phyloP scores from a whole-genome alignment of 2,888 invertebrate genomes.

The Parnassius smintheus region DNA sequence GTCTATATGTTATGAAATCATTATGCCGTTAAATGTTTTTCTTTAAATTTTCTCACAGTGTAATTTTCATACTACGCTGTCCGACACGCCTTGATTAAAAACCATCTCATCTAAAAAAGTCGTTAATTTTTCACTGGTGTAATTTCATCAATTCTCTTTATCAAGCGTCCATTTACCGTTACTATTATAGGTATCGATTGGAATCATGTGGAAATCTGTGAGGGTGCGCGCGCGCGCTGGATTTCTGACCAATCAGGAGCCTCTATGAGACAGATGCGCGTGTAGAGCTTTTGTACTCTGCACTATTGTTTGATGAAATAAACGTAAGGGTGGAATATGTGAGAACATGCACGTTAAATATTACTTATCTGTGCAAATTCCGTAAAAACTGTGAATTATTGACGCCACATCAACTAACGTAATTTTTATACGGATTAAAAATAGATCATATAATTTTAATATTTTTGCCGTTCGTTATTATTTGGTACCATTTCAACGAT shows the following conservation, averaged over 20 bases:
- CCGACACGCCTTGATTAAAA: too few species aligned
- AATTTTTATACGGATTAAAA: not conserved
- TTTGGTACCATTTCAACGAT: too few species aligned
- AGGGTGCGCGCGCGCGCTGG: slow-evolving; percentile 55
- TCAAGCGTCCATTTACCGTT: slow-evolving; percentile 51
- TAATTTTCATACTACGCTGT: too few species aligned
- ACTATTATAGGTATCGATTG: slow-evolving; percentile 66
- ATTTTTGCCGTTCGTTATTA: too few species aligned
- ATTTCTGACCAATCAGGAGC: slow-evolving; percentile 52
- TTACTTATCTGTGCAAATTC: slow-evolving; percentile 42
- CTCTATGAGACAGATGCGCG: slow-evolving; percentile 66
- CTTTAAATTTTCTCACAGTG: too few species aligned
- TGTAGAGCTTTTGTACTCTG: slow-evolving; percentile 58
- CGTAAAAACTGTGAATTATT: slow-evolving; percentile 30
- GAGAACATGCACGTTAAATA: slow-evolving; percentile 65
- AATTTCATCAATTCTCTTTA: slow-evolving; percentile 25
- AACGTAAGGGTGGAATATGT: slow-evolving; percentile 60
- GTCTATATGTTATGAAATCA: too few species aligned
- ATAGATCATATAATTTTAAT: too few species aligned
- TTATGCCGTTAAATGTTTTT: too few species aligned
- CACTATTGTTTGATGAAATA: slow-evolving; percentile 56
- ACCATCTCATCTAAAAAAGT: too few species aligned
- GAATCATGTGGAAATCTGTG: slow-evolving; percentile 69
- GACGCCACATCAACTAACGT: not conserved
- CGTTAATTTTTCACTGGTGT: not conserved